Percentiles rank a stretch among this genome's conserved stretches.
Conservation (phyloP, 2,888 invertebrate species). For the Sinohyriopsis cumingii region DNA sequence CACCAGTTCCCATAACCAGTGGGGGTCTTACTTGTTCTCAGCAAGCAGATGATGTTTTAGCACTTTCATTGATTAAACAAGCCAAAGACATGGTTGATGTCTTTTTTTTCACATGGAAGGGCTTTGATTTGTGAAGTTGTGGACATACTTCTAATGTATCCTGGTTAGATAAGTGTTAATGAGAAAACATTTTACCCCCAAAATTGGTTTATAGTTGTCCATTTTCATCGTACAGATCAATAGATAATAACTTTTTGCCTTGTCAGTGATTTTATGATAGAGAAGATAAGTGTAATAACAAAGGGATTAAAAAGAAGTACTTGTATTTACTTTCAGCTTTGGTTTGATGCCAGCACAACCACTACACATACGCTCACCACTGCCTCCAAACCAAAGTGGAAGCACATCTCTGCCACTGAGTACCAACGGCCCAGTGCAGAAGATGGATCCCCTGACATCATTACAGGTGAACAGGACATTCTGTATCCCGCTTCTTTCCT, state of each 20-base stretch:
- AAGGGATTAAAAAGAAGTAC: too few relatives aligned
- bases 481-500: too few relatives aligned
- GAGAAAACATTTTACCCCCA: not conserved
- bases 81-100: too few relatives aligned
- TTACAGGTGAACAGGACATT: slow-evolving; percentile 73
- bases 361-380: slow-evolving; percentile 83
- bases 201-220: not conserved
- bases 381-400: slow-evolving; percentile 85
- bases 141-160: not conserved
- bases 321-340: slow-evolving; percentile 79
- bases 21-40: too few relatives aligned
- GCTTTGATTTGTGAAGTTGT: too few relatives aligned
- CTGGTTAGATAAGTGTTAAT: not conserved
- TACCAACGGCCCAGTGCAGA: slow-evolving; percentile 91
- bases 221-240: not conserved
- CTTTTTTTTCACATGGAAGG: too few relatives aligned
- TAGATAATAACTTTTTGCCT: too few relatives aligned
- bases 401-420: slow-evolving; percentile 86
- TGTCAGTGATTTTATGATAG: too few relatives aligned
- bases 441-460: slow-evolving; percentile 98
- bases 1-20: too few relatives aligned
- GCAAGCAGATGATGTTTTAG: too few relatives aligned
- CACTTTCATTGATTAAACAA: too few relatives aligned
- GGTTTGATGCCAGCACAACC: slow-evolving; percentile 91
- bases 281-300: too few relatives aligned